These are phyloP conservation scores for Drosophila miranda DNA, from an alignment of 1,140 invertebrate genomes.

Conservation along the genomic window DNA sequence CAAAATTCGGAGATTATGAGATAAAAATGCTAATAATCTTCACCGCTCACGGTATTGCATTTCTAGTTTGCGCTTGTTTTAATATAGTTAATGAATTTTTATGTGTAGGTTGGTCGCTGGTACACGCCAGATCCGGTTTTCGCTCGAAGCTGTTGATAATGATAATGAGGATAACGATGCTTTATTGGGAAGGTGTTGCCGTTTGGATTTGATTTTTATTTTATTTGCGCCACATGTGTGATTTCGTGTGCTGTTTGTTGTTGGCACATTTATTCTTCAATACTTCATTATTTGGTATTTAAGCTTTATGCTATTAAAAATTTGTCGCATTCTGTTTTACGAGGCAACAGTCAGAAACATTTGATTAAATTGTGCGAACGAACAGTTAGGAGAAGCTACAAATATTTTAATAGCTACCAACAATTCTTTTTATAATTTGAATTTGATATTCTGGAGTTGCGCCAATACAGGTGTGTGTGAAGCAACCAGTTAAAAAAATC, in stretches of 20 bases:
- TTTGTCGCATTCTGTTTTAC: conserved; percentile 61
- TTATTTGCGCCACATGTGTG: conserved; percentile 49
- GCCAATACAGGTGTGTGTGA: no score
- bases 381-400: conserved; percentile 1
- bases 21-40: conserved; percentile 67
- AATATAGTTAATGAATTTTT: conserved; percentile 78
- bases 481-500: no score
- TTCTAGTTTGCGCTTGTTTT: conserved; percentile 80
- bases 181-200: conserved; percentile 78
- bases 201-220: conserved; percentile 57
- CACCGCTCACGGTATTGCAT: conserved; percentile 47
- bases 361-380: conserved; percentile 55
- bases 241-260: conserved; percentile 4
- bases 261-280: conserved; percentile 45
- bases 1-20: conserved; percentile 77
- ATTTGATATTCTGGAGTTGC: no score
- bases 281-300: conserved; percentile 69
- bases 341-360: conserved; percentile 41
- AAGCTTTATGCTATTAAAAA: conserved; percentile 65
- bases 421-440: no score
- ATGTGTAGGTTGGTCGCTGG: conserved; percentile 29
- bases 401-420: no score
- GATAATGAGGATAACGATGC: conserved; percentile 77
- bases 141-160: conserved; percentile 76
- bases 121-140: conserved; percentile 59